Evolutionary conservation across 2,113 vertebrate genomes (phyloP).

Genomic region (Columbina picui): DNA sequence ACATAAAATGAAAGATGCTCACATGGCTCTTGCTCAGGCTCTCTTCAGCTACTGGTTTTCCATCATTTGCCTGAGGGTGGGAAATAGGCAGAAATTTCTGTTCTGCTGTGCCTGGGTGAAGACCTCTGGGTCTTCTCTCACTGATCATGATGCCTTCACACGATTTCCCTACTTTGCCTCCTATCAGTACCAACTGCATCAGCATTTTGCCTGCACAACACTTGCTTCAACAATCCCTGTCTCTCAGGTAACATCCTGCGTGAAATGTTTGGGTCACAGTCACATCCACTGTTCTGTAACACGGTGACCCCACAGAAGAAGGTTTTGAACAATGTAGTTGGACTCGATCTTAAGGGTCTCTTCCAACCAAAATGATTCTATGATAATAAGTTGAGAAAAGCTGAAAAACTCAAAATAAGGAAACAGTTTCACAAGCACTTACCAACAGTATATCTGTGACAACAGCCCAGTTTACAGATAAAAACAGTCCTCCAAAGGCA

Average conservation of each 20-base stretch:
- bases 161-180: not conserved
- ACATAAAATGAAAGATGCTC: not conserved
- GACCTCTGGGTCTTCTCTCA: not conserved
- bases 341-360: too few species aligned
- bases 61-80: not conserved
- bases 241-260: not conserved
- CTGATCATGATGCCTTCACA: not conserved
- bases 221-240: not conserved
- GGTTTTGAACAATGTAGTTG: not conserved
- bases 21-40: not conserved
- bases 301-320: not conserved
- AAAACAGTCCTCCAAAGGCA: constrained; percentile 77
- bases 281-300: not conserved
- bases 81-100: not conserved
- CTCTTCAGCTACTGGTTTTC: not conserved
- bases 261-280: not conserved
- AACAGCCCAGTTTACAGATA: constrained; percentile 86
- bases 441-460: constrained; percentile 88
- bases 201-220: not conserved
- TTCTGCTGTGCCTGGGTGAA: not conserved
- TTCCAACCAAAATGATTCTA: too few species aligned
- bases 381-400: not conserved
- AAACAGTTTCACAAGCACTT: constrained; percentile 31
- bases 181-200: not conserved
- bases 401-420: not conserved